Evolutionary conservation across 2,888 invertebrate genomes (phyloP), one percentile per base, ranked within the genome.

Genomic region (Lithophane socia): DNA sequence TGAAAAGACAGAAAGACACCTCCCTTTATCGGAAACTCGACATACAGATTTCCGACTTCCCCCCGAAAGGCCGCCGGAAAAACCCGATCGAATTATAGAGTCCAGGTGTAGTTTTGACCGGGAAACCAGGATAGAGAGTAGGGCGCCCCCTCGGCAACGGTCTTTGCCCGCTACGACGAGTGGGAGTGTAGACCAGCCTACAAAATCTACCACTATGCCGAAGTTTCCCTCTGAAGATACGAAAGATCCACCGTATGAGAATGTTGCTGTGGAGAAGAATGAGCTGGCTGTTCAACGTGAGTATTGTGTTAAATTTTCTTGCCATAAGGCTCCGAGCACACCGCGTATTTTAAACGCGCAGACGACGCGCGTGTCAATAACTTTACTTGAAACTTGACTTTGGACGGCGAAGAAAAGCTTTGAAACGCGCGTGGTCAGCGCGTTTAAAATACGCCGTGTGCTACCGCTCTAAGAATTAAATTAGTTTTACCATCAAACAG

Each of bases 141-240:
- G 95, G 66, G 95, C 94, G 0, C 96, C 96, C 1, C 95, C 96
- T 0, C 90, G 96, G 58, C 96, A 96, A 65, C 91, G 96, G 70
- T 96, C 96, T 3, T 83, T 96, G 77, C 96, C 96, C 0, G 92
- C 96, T 1, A 92, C 94, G 0, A 95, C 94, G 0, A 94, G 93
- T 78, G 93, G 93, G 0, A 92, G 92, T 69, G 85, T 94, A 0
- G 95, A 96, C 54, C 94, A 95, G 63, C 97, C 97, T 0, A 96
- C 97, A 0, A 97, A 97, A 73, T 97, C 97, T 0, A 97, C 94
- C 7, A 97, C 97, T 0, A 97, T 97, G 92, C 97, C 97, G 0
- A 97, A 97, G 82, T 97, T 97, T 72, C 97, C 97, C 0, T 95
- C 95, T 0, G 95, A 96, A 65, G 96, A 96, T 10, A 80, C 86